Evolutionary conservation across 2,888 invertebrate species (phyloP).

Genomic region (Machimus rusticus): DNA sequence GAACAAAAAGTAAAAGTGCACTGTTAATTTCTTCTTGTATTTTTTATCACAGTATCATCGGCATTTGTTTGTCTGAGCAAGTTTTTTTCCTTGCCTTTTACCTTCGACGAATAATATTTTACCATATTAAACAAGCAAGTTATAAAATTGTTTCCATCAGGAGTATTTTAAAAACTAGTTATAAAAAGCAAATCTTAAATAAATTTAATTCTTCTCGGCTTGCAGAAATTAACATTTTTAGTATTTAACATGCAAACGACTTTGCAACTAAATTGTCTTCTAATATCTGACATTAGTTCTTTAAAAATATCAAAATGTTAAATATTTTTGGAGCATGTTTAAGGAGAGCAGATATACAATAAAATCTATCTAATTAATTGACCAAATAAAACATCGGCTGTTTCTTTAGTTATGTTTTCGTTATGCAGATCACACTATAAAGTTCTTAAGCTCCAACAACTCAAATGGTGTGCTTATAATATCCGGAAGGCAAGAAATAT

Average conservation of each 20-base stretch:
- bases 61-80: not conserved
- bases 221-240: not conserved
- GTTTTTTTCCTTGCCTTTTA: not conserved
- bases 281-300: not conserved
- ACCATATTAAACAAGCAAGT: not conserved
- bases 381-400: not conserved
- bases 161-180: not conserved
- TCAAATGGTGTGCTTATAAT: not conserved
- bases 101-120: not conserved
- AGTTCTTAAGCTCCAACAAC: not conserved
- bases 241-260: not conserved
- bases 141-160: not conserved
- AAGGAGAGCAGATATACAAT: not conserved
- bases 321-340: not conserved
- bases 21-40: not conserved
- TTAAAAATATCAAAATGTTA: not conserved
- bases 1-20: not conserved
- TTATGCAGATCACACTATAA: not conserved
- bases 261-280: not conserved
- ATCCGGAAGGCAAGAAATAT: not conserved
- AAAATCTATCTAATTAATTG: not conserved
- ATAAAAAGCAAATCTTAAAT: not conserved
- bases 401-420: not conserved
- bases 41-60: not conserved
- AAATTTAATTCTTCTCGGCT: not conserved